Percentiles rank a stretch among this genome's conserved stretches.
Evolutionary conservation across 2,888 invertebrate genomes (phyloP).

Genomic region (Tuberolachnus salignus): DNA sequence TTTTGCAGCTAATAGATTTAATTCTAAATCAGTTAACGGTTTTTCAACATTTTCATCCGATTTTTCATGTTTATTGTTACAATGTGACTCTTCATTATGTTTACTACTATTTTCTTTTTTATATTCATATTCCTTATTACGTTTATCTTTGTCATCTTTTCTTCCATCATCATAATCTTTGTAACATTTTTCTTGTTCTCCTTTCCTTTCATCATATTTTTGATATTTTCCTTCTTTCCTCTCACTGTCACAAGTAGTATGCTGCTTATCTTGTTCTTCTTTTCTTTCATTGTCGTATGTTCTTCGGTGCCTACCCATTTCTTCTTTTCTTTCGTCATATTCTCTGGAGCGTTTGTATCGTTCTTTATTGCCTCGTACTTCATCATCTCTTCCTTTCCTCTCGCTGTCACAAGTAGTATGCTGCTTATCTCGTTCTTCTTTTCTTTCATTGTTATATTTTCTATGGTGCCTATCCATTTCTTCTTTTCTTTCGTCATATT

Average conservation of each 20-base stretch:
- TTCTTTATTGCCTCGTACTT: too few species aligned
- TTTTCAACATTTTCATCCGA: not conserved
- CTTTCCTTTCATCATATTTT: too few species aligned
- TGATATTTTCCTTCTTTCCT: not conserved
- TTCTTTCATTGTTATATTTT: slow-evolving; percentile 1
- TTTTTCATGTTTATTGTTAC: slow-evolving; percentile 17
- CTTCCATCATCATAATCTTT: slow-evolving; percentile 9
- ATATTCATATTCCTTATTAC: slow-evolving; percentile 2
- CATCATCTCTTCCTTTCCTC: too few species aligned
- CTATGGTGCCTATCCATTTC: not conserved
- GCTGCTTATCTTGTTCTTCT: not conserved
- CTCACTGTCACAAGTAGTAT: not conserved
- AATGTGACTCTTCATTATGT: not conserved
- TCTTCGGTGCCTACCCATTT: not conserved
- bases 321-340: slow-evolving; percentile 11
- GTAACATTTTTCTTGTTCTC: not conserved
- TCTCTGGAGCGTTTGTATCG: not conserved
- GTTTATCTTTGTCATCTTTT: slow-evolving; percentile 5
- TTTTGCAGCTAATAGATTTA: slow-evolving; percentile 89
- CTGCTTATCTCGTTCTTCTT: not conserved
- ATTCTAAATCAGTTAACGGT: slow-evolving; percentile 77
- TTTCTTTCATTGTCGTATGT: slow-evolving; percentile 1
- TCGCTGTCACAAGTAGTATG: not conserved
- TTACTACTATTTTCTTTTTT: slow-evolving; percentile 17
- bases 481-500: slow-evolving; percentile 10